Base-by-base conservation (phyloP, 1,140 invertebrate genomes). In the Anoplophora glabripennis region DNA sequence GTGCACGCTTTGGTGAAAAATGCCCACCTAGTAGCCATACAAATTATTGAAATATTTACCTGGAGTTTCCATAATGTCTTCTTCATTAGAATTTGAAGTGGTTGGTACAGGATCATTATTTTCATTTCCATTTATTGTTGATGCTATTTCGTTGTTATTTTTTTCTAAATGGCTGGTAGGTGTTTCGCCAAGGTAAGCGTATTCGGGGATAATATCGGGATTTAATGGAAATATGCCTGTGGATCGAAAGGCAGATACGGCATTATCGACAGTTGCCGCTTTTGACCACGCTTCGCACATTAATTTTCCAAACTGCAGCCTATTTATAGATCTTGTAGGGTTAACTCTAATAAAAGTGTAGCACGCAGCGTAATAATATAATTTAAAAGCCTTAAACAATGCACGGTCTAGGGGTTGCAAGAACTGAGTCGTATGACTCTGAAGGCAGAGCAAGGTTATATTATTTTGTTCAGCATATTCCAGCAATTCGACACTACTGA, bases 381-480 rank as follows among this genome's bases (percentile, higher is more conserved):
- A 28, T 53, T 60, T 66, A 7, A 66, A 41, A 0, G 55, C n/a
- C 40, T 54, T 54, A 55, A 62, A 55, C 34, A 59, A 53, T n/a
- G 18, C 14, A 3, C 35, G 14, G 21, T 59, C 57, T 34, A 63
- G 37, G 4, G 70, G 68, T 54, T 75, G 70, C 11, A 74, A 57
- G 48, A 42, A 64, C 47, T 72, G 63, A n/a, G 76, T 76, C 8
- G 61, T 70, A 44, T 72, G 68, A 21, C 54, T 68, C 21, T 63
- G 69, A 11, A 71, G 33, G 42, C 56, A 55, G 9, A 59, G 49
- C 11, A 63, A 28, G 14, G 54, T 49, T 11, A 59, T 33, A 21
- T 59, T 8, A 55, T 59, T 42, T 35, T 21, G 14, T 17, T 36
- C 28, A n/a, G 37, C 0, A 42, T 53, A 57, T 37, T 59, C 67